These are phyloP conservation scores for Caenorhabditis sp. DNA, from an alignment of 2,888 invertebrate species.

Conservation along the genomic window DNA sequence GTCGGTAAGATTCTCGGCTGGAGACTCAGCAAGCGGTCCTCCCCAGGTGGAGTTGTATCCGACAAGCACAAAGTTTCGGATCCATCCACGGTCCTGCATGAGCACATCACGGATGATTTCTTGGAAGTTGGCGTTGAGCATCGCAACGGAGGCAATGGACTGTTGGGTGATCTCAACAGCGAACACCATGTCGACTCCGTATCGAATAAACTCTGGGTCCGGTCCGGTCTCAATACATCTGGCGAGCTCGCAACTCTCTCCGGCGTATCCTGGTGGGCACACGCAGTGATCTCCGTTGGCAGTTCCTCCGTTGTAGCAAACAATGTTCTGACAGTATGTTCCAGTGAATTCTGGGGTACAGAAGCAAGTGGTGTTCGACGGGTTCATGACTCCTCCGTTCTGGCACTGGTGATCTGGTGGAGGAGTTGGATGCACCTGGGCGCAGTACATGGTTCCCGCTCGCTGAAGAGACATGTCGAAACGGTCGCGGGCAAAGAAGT, in stretches of 20 bases:
- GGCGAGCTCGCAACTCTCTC: conserved; percentile 64
- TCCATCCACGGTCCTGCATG: conserved; percentile 62
- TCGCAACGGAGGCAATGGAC: conserved; percentile 49
- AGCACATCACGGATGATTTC: conserved; percentile 64
- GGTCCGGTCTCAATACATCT: conserved; percentile 62
- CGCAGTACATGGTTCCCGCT: conserved; percentile 71
- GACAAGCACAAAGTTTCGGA: conserved; percentile 64
- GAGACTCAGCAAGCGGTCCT: conserved; percentile 56
- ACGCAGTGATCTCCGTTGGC: conserved; percentile 56
- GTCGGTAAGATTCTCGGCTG: conserved; percentile 37
- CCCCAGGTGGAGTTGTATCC: conserved; percentile 71
- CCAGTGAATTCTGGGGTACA: conserved; percentile 69
- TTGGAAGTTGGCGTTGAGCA: conserved; percentile 54
- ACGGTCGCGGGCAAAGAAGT: conserved; percentile 68
- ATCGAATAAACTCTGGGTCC: conserved; percentile 54
- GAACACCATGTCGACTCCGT: conserved; percentile 68
- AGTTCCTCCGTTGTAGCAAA: conserved; percentile 72
- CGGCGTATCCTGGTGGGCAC: conserved; percentile 68
- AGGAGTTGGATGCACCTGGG: conserved; percentile 59
- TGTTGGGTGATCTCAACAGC: conserved; percentile 65
- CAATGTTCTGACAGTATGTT: conserved; percentile 63
- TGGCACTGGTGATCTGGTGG: conserved; percentile 66
- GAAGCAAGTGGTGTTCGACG: conserved; percentile 69
- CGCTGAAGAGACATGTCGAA: conserved; percentile 67
- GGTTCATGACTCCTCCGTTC: conserved; percentile 70